phyloP scores from a whole-genome alignment of 2,113 vertebrate species.

The Macroglossus sobrinus region DNA sequence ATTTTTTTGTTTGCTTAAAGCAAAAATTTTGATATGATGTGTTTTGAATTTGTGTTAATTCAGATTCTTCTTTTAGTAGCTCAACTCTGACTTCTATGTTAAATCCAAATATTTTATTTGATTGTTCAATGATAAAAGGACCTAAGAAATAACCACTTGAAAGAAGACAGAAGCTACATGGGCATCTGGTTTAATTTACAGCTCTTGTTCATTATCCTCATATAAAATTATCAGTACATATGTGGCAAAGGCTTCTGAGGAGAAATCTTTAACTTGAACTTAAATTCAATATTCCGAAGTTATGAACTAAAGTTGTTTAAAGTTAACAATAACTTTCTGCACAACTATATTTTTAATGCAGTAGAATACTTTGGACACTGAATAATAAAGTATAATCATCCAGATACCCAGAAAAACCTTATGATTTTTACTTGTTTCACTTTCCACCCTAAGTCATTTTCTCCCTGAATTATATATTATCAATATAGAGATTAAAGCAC shows the following conservation, averaged over 20 bases:
- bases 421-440: neutral
- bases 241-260: slow-evolving; percentile 6
- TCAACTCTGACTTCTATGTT: slow-evolving; percentile 43
- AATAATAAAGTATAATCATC: neutral
- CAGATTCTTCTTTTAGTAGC: slow-evolving; percentile 53
- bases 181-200: slow-evolving; percentile 52
- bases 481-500: neutral
- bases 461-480: neutral
- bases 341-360: slow-evolving; percentile 58
- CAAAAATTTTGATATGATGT: slow-evolving; percentile 40
- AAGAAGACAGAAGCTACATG: slow-evolving; percentile 46
- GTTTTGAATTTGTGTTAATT: slow-evolving; percentile 64
- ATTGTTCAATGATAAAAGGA: slow-evolving; percentile 55
- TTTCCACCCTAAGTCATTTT: neutral
- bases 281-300: slow-evolving; percentile 9
- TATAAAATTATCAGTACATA: neutral
- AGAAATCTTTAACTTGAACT: slow-evolving; percentile 14
- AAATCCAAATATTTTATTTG: slow-evolving; percentile 65
- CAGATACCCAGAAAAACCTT: neutral
- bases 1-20: slow-evolving; percentile 21
- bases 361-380: neutral
- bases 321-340: slow-evolving; percentile 51
- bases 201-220: slow-evolving; percentile 18
- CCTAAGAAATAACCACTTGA: slow-evolving; percentile 64
- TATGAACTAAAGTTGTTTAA: slow-evolving; percentile 57